Evolutionary conservation across 2,888 invertebrate species (phyloP).

Genomic region (Diarsia rubi): DNA sequence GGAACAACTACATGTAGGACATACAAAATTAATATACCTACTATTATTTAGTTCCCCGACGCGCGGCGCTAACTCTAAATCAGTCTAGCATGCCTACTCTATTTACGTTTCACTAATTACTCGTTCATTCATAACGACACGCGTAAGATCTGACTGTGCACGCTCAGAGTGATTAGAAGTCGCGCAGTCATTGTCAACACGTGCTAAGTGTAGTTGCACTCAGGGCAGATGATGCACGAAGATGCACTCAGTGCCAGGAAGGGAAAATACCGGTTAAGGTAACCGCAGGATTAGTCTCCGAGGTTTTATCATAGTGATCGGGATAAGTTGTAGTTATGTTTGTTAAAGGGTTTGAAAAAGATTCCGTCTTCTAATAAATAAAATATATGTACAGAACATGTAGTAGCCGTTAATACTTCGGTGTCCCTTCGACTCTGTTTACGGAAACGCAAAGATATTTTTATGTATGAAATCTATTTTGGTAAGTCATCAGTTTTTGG

Average conservation of each 20-base stretch:
- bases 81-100: neutral
- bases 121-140: constrained; percentile 27
- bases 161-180: constrained; percentile 10
- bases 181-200: constrained; percentile 28
- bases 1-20: no score
- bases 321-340: neutral
- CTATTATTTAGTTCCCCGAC: no score
- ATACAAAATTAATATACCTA: no score
- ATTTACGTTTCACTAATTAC: neutral
- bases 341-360: neutral
- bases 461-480: no score
- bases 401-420: no score
- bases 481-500: no score
- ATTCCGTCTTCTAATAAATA: no score
- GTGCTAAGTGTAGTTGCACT: constrained; percentile 31
- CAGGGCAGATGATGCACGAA: neutral
- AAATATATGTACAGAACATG: no score
- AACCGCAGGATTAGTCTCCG: constrained; percentile 25
- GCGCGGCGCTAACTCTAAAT: no score
- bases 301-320: neutral
- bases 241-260: constrained; percentile 2
- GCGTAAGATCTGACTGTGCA: neutral
- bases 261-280: neutral
- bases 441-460: no score
- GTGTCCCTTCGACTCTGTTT: no score